Base-by-base conservation (phyloP, 2,888 invertebrate genomes). In the Noctua pronuba region DNA sequence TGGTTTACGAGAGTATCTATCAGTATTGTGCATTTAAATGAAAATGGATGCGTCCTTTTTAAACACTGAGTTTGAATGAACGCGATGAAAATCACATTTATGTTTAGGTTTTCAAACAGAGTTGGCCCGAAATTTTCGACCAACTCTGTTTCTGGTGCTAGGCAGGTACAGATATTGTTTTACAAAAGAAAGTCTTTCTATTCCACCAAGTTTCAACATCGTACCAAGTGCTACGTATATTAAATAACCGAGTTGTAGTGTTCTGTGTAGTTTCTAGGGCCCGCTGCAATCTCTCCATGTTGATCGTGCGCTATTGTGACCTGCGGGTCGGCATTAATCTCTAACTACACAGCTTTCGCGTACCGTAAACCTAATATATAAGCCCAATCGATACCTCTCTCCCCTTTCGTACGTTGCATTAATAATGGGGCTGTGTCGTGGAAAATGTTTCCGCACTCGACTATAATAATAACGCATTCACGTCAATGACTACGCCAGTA, bases 251-350 rank as follows among this genome's bases (percentile, higher is more conserved):
- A 77, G 58, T 73, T 74, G 38, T 76, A 78, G 75, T 82, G 86
- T 88, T 89, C 86, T 84, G 84, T 84, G 88, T 88, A 85, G 79
- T 83, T 79, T 80, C 78, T 72, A 85, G 87, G 73, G 76, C 86
- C 83, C 87, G 88, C 89, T 90, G 88, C 90, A 90, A 91, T 93
- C 87, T 88, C 74, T 81, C 75, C 75, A 77, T 77, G 88, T 83
- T 88, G 85, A 88, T 91, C 90, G 90, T 91, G 90, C 87, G 87
- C 89, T 87, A 81, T 76, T 80, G 75, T 86, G 90, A 90, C 90
- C 91, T 82, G 60, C 55, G 84, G 92, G 92, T 93, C 90, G 89
- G 82, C 88, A 79, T 75, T 90, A 91, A 92, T 90, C 90, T 90
- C 84, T 76, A 81, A 88, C 86, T 88, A 90, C 89, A 90, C 83